Percentiles rank a stretch among this genome's conserved stretches.
phyloP scores from a whole-genome alignment of 2,797 vertebrate species.

The Anguilla megastoma region DNA sequence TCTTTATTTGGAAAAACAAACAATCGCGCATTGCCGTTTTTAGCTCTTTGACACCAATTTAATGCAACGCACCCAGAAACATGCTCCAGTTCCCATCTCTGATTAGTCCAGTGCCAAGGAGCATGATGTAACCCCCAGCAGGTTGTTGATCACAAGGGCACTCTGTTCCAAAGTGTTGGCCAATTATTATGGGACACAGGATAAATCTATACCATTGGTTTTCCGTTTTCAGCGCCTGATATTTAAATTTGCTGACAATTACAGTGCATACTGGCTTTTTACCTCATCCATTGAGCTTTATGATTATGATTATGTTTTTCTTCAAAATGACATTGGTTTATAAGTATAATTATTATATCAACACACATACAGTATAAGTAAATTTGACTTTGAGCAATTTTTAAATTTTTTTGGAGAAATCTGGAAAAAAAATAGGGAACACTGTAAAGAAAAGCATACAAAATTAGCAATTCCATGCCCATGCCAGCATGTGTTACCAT shows the following conservation, averaged over 20 bases:
- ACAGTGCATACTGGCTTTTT: background rate
- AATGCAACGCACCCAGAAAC: conserved; percentile 10
- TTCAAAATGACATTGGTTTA: background rate
- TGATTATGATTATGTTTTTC: background rate
- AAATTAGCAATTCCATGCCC: background rate
- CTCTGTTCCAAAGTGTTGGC: background rate
- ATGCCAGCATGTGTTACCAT: background rate
- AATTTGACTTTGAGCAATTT: background rate
- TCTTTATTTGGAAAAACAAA: conserved; percentile 29
- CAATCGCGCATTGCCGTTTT: conserved; percentile 43
- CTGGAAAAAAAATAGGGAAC: background rate
- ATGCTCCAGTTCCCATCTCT: background rate
- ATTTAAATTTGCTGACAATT: background rate
- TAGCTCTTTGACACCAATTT: conserved; percentile 48
- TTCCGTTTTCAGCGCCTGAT: background rate
- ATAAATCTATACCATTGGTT: background rate
- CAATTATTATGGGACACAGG: background rate
- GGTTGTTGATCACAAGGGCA: conserved; percentile 48
- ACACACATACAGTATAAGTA: background rate
- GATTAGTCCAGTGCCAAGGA: conserved; percentile 43
- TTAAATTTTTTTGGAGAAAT: background rate
- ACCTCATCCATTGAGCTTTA: background rate
- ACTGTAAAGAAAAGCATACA: background rate
- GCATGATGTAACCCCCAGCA: conserved; percentile 49
- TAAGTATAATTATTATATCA: background rate